These are phyloP conservation scores for Pandemis heparana DNA, from an alignment of 2,888 invertebrate genomes.

Conservation along the genomic window DNA sequence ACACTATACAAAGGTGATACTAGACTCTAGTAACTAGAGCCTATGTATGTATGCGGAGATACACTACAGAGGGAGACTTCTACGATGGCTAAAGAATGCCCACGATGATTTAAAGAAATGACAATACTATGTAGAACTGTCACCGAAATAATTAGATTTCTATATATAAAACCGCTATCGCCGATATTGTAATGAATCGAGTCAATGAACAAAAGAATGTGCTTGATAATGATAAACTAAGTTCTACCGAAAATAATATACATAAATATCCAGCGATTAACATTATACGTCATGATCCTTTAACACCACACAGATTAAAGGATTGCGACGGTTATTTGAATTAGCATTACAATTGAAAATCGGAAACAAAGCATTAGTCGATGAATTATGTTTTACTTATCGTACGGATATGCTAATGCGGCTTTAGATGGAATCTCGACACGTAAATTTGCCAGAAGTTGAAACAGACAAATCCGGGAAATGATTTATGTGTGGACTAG, in stretches of 20 bases:
- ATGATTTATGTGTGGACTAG: constrained; percentile 14
- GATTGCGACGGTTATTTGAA: constrained; percentile 11
- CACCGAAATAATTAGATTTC: no score
- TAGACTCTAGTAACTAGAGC: no score
- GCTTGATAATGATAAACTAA: not conserved
- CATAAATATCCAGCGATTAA: not conserved
- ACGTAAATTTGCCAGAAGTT: constrained; percentile 25
- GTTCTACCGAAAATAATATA: not conserved
- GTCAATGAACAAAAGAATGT: not conserved
- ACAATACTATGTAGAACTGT: no score
- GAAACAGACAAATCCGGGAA: constrained; percentile 9
- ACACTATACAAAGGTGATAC: no score
- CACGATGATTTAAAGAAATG: no score
- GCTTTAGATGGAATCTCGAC: constrained; percentile 20
- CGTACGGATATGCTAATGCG: constrained; percentile 21
- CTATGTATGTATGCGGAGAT: no score
- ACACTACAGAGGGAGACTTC: no score
- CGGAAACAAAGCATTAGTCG: constrained; percentile 19
- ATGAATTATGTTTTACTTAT: constrained; percentile 16
- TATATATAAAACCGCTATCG: no score
- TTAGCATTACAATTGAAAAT: constrained; percentile 22
- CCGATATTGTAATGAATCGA: not conserved
- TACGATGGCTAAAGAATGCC: no score
- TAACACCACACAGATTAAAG: constrained; percentile 8
- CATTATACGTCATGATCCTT: not conserved